Conservation (phyloP, 2,888 invertebrate species). For the Ditylenchus weischeri region DNA sequence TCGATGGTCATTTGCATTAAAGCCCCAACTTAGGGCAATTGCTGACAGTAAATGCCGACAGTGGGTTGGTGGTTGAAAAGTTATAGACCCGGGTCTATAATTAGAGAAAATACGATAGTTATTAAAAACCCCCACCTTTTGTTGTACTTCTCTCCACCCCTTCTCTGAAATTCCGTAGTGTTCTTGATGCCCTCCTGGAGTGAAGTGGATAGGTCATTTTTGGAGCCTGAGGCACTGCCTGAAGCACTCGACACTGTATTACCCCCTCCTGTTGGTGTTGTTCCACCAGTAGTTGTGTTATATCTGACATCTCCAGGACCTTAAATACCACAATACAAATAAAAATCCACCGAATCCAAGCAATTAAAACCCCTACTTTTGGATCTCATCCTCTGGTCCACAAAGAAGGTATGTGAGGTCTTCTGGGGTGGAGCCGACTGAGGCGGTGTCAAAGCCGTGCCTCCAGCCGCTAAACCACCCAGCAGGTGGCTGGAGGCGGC, state of each 20-base stretch:
- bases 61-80: too few species aligned
- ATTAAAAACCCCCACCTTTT: slow-evolving; percentile 8
- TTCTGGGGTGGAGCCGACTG: slow-evolving; percentile 57
- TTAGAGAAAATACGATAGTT: too few species aligned
- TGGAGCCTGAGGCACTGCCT: slow-evolving; percentile 18
- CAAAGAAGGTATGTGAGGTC: slow-evolving; percentile 39
- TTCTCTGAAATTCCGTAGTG: slow-evolving; percentile 13
- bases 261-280: neutral
- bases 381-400: slow-evolving; percentile 35
- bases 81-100: too few species aligned
- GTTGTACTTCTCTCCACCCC: slow-evolving; percentile 31
- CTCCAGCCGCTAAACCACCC: neutral
- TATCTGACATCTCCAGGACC: slow-evolving; percentile 29
- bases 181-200: slow-evolving; percentile 18
- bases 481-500: slow-evolving; percentile 2
- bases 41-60: too few species aligned
- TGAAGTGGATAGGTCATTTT: neutral
- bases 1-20: too few species aligned
- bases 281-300: neutral
- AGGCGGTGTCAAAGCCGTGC: slow-evolving; percentile 52
- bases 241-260: slow-evolving; percentile 13
- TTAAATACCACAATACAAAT: slow-evolving; percentile 6
- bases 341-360: too few species aligned
- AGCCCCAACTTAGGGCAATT: too few species aligned
- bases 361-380: slow-evolving; percentile 27